Evolutionary conservation across 2,797 vertebrate species (phyloP), one percentile per base, ranked within the genome.

Genomic region (Sternotherus odoratus): DNA sequence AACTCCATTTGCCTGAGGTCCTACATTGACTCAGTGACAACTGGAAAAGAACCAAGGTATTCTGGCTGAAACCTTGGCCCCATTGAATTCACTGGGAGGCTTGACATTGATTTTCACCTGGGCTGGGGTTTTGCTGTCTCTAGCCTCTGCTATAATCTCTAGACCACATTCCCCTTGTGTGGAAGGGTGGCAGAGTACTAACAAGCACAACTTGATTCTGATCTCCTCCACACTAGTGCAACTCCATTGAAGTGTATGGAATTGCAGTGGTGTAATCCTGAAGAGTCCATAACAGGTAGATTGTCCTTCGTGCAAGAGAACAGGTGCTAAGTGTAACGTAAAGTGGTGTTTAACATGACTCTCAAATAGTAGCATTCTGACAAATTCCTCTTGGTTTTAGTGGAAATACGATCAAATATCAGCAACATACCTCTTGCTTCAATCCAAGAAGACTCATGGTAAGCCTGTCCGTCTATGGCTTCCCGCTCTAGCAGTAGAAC

Each of bases 401-500:
- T 99, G 99, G 99, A 98, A 97, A 33, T 99, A 99, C 11, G 99
- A 99, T 96, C 98, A 99, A 15, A 98, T 98, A 82, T 99, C 99
- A 48, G 99, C 99, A 85, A 99, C 98, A 2, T 99, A 99, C 96
- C 98, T 99, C 89, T 97, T 99, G 96, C 98, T 99, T 94, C 98
- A 99, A 30, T 97, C 98, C 86, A 99, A 98, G 98, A 99, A 99
- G 97, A 96, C 97, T 96, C 98, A 94, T 33, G 99, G 99, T 57
- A 99, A 98, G 75, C 98, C 98, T 9, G 97, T 99, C 90, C 98
- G 98, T 46, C 97, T 99, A 85, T 96, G 95, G 50, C 91, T 91
- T 78, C 95, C 98, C 1, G 24, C 88, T 86, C 50, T 17, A 48
- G 56, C 75, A 15, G 75, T 60, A 60, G 97, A 87, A 57, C 96